Evolutionary conservation across 2,113 vertebrate species (phyloP).

Genomic region (Podiceps cristatus): DNA sequence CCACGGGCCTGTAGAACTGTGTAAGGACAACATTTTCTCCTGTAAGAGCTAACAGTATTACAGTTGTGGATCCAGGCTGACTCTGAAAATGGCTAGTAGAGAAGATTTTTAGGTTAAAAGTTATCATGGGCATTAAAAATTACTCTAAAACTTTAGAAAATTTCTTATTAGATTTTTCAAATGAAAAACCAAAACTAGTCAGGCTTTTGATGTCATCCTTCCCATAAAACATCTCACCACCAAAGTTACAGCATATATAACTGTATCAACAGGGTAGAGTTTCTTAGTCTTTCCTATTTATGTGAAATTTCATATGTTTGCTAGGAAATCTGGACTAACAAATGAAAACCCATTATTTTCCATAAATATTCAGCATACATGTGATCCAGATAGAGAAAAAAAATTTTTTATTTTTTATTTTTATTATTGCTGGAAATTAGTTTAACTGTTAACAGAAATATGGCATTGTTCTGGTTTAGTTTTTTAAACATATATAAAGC

Average conservation of each 20-base stretch:
- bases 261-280: not conserved
- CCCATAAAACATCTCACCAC: not conserved
- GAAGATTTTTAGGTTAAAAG: not conserved
- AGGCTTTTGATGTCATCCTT: not conserved
- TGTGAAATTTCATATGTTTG: not conserved
- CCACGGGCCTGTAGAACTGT: not conserved
- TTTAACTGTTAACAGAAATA: not conserved
- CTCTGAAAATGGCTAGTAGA: not conserved
- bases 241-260: not conserved
- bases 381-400: not conserved
- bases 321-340: not conserved
- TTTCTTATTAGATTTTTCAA: not conserved
- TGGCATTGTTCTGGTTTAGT: accelerated
- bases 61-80: not conserved
- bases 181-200: not conserved
- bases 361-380: accelerated
- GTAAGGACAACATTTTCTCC: conserved; percentile 8
- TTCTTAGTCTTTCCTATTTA: not conserved
- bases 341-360: not conserved
- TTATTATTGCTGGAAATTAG: not conserved
- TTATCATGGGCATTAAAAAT: not conserved
- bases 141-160: not conserved
- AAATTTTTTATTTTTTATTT: too few relatives aligned
- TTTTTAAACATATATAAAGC: not conserved
- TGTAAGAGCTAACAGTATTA: not conserved